These are phyloP conservation scores for Muscicapa striata DNA, from an alignment of 2,797 vertebrate species.

Conservation along the genomic window DNA sequence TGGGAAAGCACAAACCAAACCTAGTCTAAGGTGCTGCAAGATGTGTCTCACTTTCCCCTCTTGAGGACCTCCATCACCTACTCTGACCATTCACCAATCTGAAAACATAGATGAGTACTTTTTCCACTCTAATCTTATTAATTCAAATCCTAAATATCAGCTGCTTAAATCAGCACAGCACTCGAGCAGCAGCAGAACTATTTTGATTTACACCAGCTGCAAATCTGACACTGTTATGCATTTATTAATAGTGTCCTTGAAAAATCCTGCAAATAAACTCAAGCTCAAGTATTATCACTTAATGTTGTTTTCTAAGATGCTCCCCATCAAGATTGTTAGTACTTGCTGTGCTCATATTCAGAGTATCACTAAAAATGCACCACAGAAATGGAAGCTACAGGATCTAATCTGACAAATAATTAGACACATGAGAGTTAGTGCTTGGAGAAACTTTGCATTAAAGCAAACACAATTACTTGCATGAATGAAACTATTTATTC, in stretches of 20 bases:
- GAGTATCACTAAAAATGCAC: neutral
- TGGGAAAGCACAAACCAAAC: neutral
- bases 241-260: neutral
- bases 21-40: neutral
- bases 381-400: neutral
- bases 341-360: neutral
- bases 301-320: neutral
- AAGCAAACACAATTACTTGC: conserved; percentile 46
- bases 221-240: neutral
- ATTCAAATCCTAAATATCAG: neutral
- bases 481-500: conserved; percentile 28
- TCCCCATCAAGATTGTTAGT: neutral
- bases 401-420: conserved; percentile 57
- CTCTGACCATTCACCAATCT: neutral
- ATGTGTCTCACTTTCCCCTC: neutral
- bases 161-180: neutral
- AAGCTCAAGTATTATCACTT: neutral
- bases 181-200: neutral
- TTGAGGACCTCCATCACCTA: neutral
- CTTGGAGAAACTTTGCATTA: conserved; percentile 20
- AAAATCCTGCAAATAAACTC: conserved; percentile 4
- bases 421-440: conserved; percentile 22
- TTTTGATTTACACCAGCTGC: neutral
- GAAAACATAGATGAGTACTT: neutral
- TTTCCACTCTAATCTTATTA: neutral